Base-by-base conservation (phyloP, 1,140 invertebrate species). In the Heliconius nattereri region DNA sequence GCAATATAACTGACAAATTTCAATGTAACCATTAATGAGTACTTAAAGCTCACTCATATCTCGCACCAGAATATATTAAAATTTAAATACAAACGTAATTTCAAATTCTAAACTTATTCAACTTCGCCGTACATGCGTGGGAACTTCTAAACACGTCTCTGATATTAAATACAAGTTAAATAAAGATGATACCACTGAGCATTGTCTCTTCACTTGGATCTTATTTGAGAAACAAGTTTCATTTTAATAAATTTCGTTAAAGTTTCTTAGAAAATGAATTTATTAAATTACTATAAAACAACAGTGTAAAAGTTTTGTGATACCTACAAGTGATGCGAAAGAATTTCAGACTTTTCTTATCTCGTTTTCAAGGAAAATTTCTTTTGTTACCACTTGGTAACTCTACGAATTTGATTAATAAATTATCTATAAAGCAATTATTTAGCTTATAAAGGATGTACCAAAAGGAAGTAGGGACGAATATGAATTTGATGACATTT, bases 141-240 rank as follows among this genome's bases (percentile, higher is more conserved):
- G 75, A 89, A 89, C 83, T 91, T 86, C 79, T 86, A 89, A 90
- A 92, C 90, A 90, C 86, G 89, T 89, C 86, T 80, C 83, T 84
- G 75, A 91, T 91, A 93, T 93, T 92, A 93, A 91, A 91, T 90
- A 91, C 87, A 91, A 90, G 86, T 91, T 91, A 90, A 91, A 91
- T 93, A 92, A 91, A 91, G 89, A 93, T 90, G 89, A 83, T 90
- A 87, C 82, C 80, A 84, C 23, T 83, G 85, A 89, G 90, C 88
- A 89, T 87, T 90, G 87, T 90, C 88, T 80, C 85, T 83, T 90
- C 86, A 91, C 85, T 86, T 90, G 90, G 81, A 89, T 90, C 85
- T 81, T 85, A 87, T 87, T 89, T 84, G 84, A 83, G 85, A 87
- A 91, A 90, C 89, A 90, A 90, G 88, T 89, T 89, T 85, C 89